Evolutionary conservation across 1,140 invertebrate species (phyloP), one percentile per base, ranked within the genome.

Genomic region (Ladona fulva): DNA sequence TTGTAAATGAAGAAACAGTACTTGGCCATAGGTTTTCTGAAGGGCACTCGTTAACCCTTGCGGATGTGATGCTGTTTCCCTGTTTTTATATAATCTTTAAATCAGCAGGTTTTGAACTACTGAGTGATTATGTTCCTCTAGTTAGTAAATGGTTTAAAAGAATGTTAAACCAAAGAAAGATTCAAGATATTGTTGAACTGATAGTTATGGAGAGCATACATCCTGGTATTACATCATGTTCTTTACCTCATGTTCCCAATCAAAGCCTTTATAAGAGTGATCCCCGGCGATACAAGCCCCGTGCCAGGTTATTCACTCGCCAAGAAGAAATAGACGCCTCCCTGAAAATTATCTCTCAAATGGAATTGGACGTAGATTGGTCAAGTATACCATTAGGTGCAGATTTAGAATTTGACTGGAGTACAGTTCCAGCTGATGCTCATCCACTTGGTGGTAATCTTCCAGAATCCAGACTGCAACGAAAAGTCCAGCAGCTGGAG

Each of bases 401-500:
- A 19, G 86, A 89, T 75, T 78, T 86, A 22, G 74, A 80, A 11
- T 84, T 91, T 25, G 83, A 90, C 78, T 95, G 94, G 92, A 81
- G 83, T 0, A 79, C 83, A 25, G 86, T 95, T 24, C 94, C 94
- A 12, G 82, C 85, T 44, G 88, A 89, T n/a, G 91, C 92, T 8
- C 91, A 92, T 80, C 94, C 95, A 24, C 86, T 87, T 80, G 91
- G 91, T 81, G 95, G 94, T 0, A 89, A 93, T 37, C 85, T 98
- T 75, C 96, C 96, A 14, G 84, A 87, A 80, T 87, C 89, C 22
- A 89, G 96, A 74, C 85, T 92, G 5, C 83, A 89, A 25, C 88
- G 94, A 78, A 99, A 99, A 86, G 92, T 91, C 74, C 90, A 97
- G 80, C 97, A 99, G 83, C 83, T 99, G 25, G 92, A 96, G 85